phyloP scores from a whole-genome alignment of 2,888 invertebrate genomes.

The Xylota segnis region DNA sequence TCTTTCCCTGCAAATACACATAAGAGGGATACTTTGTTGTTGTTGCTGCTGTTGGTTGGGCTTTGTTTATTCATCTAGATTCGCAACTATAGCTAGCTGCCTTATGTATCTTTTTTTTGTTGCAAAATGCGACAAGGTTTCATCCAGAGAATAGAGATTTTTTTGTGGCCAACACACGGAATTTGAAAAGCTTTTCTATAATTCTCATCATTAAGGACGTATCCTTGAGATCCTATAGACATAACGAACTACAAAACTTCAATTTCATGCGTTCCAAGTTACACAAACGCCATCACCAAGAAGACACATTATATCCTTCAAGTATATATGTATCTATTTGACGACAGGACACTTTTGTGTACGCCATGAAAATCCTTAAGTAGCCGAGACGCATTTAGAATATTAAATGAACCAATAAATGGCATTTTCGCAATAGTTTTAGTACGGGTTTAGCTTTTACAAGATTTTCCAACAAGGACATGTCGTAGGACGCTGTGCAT shows the following conservation, averaged over 20 bases:
- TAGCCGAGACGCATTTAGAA: constrained; percentile 69
- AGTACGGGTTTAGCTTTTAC: constrained; percentile 58
- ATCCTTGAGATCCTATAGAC: constrained; percentile 34
- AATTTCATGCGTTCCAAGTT: constrained; percentile 6
- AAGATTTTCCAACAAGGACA: constrained; percentile 57
- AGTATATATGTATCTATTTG: constrained; percentile 32
- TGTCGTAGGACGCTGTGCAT: constrained; percentile 10
- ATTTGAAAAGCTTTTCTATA: constrained; percentile 65
- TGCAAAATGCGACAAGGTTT: constrained; percentile 26
- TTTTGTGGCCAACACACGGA: constrained; percentile 33
- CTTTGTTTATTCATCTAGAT: constrained; percentile 42
- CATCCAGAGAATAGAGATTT: not conserved
- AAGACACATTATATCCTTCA: constrained; percentile 22
- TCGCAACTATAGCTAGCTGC: not conserved
- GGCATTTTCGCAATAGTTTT: constrained; percentile 73
- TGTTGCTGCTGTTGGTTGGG: constrained; percentile 15
- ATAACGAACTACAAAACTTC: constrained; percentile 56
- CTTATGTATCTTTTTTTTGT: not conserved
- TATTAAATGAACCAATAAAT: constrained; percentile 74
- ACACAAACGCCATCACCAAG: constrained; percentile 35
- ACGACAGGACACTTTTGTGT: constrained; percentile 70
- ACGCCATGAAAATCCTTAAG: constrained; percentile 72
- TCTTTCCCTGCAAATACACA: not conserved
- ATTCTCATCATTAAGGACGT: constrained; percentile 66
- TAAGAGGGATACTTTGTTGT: constrained; percentile 8